Percentiles rank a stretch among this genome's conserved stretches.
Conservation (phyloP, 2,888 invertebrate species). For the Eupithecia pulchellata region DNA sequence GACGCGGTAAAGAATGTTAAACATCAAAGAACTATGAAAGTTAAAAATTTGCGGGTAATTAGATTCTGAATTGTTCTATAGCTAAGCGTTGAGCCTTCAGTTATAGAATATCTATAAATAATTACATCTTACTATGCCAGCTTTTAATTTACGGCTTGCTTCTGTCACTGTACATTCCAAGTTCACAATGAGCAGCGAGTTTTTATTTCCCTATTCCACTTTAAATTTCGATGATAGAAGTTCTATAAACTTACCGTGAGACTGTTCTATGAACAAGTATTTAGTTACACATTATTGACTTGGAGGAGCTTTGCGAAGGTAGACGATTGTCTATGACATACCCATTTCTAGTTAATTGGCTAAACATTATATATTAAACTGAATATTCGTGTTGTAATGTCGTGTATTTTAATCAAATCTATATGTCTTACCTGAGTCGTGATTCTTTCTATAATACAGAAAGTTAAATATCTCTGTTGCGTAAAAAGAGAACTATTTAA, state of each 20-base stretch:
- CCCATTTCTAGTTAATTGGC: not conserved
- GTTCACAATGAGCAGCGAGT: no score
- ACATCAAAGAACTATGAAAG: not conserved
- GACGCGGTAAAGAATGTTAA: not conserved
- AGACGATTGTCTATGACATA: not conserved
- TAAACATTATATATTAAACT: not conserved
- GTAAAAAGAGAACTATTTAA: not conserved
- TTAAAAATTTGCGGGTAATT: not conserved
- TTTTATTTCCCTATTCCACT: not conserved
- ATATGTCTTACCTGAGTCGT: not conserved
- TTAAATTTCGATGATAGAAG: not conserved
- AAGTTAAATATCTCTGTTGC: not conserved
- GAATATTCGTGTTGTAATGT: slow-evolving; percentile 7
- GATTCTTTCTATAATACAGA: not conserved
- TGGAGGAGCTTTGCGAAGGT: not conserved
- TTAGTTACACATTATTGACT: no score
- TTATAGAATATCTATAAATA: no score
- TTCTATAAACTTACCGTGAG: no score
- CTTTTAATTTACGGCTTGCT: not conserved
- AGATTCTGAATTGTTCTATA: not conserved
- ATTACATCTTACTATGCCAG: not conserved
- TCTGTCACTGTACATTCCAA: not conserved
- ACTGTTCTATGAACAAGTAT: no score
- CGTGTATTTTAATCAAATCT: not conserved
- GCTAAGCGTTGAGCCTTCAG: not conserved